Percentiles rank a stretch among this genome's conserved stretches.
Conservation (phyloP, 2,888 invertebrate species). For the Adelognathus sp. region DNA sequence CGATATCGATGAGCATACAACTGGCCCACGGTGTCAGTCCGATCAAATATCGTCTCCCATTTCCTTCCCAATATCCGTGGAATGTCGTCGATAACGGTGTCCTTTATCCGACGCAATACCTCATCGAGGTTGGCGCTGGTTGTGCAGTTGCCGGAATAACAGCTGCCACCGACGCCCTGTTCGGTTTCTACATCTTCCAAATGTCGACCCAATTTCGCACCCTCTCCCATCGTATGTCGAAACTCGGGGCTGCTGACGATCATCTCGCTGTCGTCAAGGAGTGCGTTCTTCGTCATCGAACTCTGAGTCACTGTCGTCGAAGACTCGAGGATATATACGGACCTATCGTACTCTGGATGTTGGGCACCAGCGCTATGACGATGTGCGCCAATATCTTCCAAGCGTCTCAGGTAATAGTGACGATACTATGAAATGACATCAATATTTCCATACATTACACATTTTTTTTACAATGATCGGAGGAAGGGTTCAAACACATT, state of each 20-base stretch:
- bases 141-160: constrained; percentile 55
- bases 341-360: constrained; percentile 62
- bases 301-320: constrained; percentile 55
- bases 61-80: constrained; percentile 64
- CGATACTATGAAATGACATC: no score
- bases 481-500: not conserved
- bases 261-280: constrained; percentile 42
- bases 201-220: constrained; percentile 64
- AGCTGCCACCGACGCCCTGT: constrained; percentile 63
- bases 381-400: constrained; percentile 69
- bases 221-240: constrained; percentile 47
- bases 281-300: constrained; percentile 56
- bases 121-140: constrained; percentile 47
- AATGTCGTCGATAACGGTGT: constrained; percentile 24
- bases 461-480: not conserved
- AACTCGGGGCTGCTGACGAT: constrained; percentile 25
- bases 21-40: constrained; percentile 24
- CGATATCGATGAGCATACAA: constrained; percentile 55
- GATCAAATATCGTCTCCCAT: constrained; percentile 53
- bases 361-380: constrained; percentile 62
- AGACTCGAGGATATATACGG: constrained; percentile 64
- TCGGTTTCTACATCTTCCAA: constrained; percentile 66
- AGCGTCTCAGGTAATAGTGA: constrained; percentile 58
- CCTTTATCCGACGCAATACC: constrained; percentile 57
- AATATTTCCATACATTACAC: no score